Conservation (phyloP, 2,113 vertebrate species). For the Lepidothrix coronata region DNA sequence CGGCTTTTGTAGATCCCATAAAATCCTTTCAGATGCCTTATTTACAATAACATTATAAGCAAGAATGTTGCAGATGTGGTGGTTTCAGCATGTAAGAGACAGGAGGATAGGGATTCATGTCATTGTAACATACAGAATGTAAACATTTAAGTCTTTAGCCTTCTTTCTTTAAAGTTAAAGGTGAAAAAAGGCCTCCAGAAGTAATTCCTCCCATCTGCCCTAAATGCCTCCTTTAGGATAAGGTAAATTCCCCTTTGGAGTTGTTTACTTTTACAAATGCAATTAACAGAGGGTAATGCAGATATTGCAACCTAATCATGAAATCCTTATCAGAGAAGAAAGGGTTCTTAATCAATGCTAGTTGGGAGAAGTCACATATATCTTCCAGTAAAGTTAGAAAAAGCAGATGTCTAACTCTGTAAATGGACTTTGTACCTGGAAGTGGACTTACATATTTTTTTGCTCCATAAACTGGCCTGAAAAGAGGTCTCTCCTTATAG, state of each 20-base stretch:
- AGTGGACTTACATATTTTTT: rapidly evolving
- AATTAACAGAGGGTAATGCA: not conserved
- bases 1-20: not conserved
- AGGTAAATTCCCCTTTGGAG: not conserved
- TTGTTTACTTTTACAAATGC: not conserved
- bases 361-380: not conserved
- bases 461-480: not conserved
- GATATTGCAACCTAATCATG: not conserved
- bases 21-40: not conserved
- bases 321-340: not conserved
- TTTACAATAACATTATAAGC: not conserved
- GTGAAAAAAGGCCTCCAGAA: not conserved
- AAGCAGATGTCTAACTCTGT: not conserved
- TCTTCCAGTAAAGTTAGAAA: not conserved
- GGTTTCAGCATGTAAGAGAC: not conserved
- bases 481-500: not conserved
- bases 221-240: not conserved
- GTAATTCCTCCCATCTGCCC: not conserved
- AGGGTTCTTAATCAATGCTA: not conserved
- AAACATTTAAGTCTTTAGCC: not conserved
- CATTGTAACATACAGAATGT: not conserved
- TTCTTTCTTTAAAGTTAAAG: not conserved
- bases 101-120: not conserved
- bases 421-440: not conserved
- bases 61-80: not conserved